Evolutionary conservation across 2,888 invertebrate species (phyloP), one percentile per base, ranked within the genome.

Genomic region (Drosophila kuntzei): DNA sequence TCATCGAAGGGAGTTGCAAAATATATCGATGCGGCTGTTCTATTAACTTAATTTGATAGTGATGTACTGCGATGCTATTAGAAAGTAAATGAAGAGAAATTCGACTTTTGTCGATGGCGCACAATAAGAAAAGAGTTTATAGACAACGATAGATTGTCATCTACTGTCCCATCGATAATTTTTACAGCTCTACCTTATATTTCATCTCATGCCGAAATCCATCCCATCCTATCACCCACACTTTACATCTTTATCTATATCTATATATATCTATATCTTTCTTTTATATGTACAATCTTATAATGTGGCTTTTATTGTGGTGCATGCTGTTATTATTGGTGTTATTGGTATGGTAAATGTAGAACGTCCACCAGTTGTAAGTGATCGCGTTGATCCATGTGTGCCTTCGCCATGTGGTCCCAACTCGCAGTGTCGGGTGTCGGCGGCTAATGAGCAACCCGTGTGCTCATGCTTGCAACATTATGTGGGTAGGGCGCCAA

Each of bases 391-490:
- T 78, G 95, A 96, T 92, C 96, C 96, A 51, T 97, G 97, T 90
- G 92, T 95, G 71, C 96, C 97, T 43, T 95, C 96, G 66, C 97
- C 97, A 3, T 97, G 97, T 91, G 97, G 97, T 58, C 95, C 96
- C 20, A 95, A 97, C 91, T 96, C 97, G 27, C 95, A 96, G 92
- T 97, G 97, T 92, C 95, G 95, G 79, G 94, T 95, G 54, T 94
- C 96, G 71, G 76, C 81, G 37, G 76, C 82, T 63, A 95, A 96
- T 76, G 95, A 95, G 85, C 95, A 95, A 77, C 95, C 96, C 20
- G 96, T 96, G 43, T 97, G 97, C 90, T 96, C 96, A 66, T 97
- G 97, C 91, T 93, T 95, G 82, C 93, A 95, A 49, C 95, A 95
- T 89, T 97, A 96, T 90, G 94, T 96, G 63, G 97, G 98, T 50